phyloP scores from a whole-genome alignment of 1,140 invertebrate species.

The Saxidomus purpurata region DNA sequence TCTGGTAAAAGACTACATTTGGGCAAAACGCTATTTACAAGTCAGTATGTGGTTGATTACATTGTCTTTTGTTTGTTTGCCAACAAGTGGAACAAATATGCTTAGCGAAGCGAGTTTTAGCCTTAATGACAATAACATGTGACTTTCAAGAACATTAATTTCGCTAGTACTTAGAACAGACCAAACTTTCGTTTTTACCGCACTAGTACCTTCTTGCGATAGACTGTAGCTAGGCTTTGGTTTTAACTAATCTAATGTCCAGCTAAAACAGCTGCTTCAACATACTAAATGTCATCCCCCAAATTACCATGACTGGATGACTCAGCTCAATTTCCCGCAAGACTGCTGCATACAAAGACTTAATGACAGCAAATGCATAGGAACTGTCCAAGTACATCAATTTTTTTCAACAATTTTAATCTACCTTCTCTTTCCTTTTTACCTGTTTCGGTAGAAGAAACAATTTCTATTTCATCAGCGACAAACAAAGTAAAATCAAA shows the following conservation, averaged over 20 bases:
- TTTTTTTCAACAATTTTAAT: too few species aligned
- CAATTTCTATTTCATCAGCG: background rate
- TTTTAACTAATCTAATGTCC: background rate
- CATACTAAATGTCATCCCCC: background rate
- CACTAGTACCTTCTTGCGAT: background rate
- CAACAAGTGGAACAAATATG: too few species aligned
- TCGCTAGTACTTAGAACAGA: too few species aligned
- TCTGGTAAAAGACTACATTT: too few species aligned
- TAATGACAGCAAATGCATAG: background rate
- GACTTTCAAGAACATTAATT: background rate
- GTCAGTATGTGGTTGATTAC: too few species aligned
- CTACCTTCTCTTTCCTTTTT: background rate
- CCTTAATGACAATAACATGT: background rate
- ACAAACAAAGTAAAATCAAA: background rate
- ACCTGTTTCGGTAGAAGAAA: background rate
- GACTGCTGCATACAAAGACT: background rate
- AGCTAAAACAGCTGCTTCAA: background rate
- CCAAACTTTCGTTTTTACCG: background rate
- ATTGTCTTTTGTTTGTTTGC: too few species aligned
- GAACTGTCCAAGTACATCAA: background rate
- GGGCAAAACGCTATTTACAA: too few species aligned
- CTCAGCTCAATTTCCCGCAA: background rate
- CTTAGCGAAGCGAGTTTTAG: too few species aligned
- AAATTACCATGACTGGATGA: background rate
- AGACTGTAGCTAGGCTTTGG: background rate